phyloP scores from a whole-genome alignment of 2,797 vertebrate genomes.

The Enteromius mattozi region DNA sequence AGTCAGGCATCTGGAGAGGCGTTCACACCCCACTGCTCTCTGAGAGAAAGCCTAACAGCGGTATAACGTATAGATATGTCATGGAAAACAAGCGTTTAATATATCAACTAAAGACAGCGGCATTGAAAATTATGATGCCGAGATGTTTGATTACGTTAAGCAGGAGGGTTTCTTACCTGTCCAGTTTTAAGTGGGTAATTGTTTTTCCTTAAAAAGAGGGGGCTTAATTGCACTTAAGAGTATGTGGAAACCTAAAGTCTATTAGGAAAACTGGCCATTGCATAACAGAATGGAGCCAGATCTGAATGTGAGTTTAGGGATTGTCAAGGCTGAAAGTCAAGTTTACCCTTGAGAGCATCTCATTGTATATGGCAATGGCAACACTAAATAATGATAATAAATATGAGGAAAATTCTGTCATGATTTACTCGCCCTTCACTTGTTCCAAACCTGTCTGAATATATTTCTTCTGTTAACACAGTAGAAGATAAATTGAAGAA shows the following conservation, averaged over 20 bases:
- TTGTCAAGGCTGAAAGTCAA: neutral
- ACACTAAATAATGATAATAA: neutral
- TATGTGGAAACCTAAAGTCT: neutral
- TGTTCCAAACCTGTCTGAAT: neutral
- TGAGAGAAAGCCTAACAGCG: constrained; percentile 28
- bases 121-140: neutral
- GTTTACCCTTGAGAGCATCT: neutral
- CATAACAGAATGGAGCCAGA: neutral
- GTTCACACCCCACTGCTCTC: constrained; percentile 31
- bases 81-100: constrained; percentile 25
- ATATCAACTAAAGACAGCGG: constrained; percentile 3
- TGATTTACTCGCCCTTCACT: neutral
- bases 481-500: neutral
- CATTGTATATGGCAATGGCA: neutral
- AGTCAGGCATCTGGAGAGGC: constrained; percentile 46
- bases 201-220: neutral
- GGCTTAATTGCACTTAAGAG: neutral
- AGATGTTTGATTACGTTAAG: constrained; percentile 2
- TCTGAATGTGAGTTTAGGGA: neutral
- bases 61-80: constrained; percentile 37
- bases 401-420: neutral
- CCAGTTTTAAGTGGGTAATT: neutral
- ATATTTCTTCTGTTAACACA: neutral
- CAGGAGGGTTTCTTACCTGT: neutral
- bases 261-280: neutral